Evolutionary conservation across 2,797 vertebrate genomes (phyloP), one percentile per base, ranked within the genome.

Genomic region (Cheirogaleus major): DNA sequence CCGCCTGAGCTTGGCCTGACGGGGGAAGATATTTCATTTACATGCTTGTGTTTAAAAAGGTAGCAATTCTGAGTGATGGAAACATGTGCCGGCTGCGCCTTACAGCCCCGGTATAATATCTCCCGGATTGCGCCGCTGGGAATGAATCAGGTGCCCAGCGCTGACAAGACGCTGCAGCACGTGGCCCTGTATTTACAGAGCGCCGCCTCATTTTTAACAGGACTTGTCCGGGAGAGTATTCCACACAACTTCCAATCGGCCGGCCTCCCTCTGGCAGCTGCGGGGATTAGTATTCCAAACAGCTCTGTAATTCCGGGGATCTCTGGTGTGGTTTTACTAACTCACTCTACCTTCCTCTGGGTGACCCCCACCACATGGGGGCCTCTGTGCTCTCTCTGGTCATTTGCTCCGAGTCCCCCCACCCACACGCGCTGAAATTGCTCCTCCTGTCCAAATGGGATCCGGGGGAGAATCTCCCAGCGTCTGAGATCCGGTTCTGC

Each of bases 1-100:
- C 48, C 67, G 85, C 92, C 67, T 0, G 41, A 88, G 76, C 50
- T 67, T 86, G 69, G 90, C 91, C 96, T 97, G 98, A 35, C 87
- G 13, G 45, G 82, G 41, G 87, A 55, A 96, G 91, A 93, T 95
- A 96, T 98, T 98, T 98, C 65, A 97, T 98, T 98, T 97, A 80
- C 95, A 97, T 96, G 63, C 52, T 93, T 15, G 87, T 61, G 59
- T 98, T 97, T 97, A 97, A 96, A 70, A 97, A 96, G 94, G 97
- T 50, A 92, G 38, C 90, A 7, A 67, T 95, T 97, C 91, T 93
- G 96, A 96, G 88, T 95, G 97, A 98, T 97, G 93, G 97, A 97
- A 97, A 85, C 45, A 5, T n/a, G 35, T 45, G 73, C 27, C 2
- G 17, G 91, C 70, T 81, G 70, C 30, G 91, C 15, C 96, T 81